phyloP scores from a whole-genome alignment of 1,140 invertebrate species.

The Bombus sibiricus region DNA sequence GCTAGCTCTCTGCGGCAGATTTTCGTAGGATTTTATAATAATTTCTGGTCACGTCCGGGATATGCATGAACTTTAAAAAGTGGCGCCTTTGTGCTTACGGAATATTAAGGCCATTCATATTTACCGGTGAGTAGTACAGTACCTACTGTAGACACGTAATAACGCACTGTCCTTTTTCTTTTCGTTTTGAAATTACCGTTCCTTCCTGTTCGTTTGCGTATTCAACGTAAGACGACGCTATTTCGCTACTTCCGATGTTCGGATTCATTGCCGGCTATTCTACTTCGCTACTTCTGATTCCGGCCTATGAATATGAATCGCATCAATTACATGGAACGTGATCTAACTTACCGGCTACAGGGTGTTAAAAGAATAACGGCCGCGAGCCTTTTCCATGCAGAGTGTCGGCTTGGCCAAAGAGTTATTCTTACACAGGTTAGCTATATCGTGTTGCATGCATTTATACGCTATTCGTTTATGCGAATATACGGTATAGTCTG shows the following conservation, averaged over 20 bases:
- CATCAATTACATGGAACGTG: slow-evolving; percentile 23
- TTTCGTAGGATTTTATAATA: slow-evolving; percentile 69
- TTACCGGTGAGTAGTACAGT: slow-evolving; percentile 70
- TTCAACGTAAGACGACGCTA: slow-evolving; percentile 27
- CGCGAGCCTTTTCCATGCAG: rapidly evolving
- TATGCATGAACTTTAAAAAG: slow-evolving; percentile 79
- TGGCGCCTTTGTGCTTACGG: slow-evolving; percentile 76
- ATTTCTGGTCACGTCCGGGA: slow-evolving; percentile 75
- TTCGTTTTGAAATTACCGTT: slow-evolving; percentile 9
- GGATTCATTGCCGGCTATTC: slow-evolving; percentile 5
- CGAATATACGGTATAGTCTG: no score
- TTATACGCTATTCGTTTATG: no score
- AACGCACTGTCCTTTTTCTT: slow-evolving; percentile 52
- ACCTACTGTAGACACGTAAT: slow-evolving; percentile 70
- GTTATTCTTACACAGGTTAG: no score
- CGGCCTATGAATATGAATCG: slow-evolving; percentile 45
- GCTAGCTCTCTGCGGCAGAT: background rate
- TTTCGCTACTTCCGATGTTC: slow-evolving; percentile 21
- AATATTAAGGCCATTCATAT: slow-evolving; percentile 79
- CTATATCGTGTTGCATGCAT: no score
- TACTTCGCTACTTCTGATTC: slow-evolving; percentile 21
- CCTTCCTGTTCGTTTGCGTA: slow-evolving; percentile 19
- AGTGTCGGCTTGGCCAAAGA: no score
- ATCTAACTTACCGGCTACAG: background rate
- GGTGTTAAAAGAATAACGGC: background rate